These are phyloP conservation scores for Leucania comma DNA, from an alignment of 2,888 invertebrate genomes.

Conservation along the genomic window DNA sequence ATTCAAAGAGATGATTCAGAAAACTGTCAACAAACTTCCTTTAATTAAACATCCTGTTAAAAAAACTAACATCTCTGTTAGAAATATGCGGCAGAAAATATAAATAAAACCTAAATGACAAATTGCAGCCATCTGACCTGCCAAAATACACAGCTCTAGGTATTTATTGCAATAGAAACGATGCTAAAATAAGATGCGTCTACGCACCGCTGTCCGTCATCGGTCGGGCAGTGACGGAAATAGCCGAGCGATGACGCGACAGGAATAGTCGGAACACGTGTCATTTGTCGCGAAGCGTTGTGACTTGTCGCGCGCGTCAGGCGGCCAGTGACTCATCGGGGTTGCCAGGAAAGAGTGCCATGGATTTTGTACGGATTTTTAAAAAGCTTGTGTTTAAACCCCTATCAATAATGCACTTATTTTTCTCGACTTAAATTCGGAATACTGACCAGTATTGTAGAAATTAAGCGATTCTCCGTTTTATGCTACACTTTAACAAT, in stretches of 20 bases:
- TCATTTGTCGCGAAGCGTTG: slow-evolving; percentile 55
- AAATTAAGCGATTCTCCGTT: too few species aligned
- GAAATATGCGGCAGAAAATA: slow-evolving; percentile 32
- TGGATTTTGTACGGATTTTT: neutral
- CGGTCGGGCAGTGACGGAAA: slow-evolving; percentile 59
- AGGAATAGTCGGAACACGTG: slow-evolving; percentile 57
- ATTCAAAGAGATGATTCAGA: neutral
- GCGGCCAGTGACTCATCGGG: slow-evolving; percentile 52
- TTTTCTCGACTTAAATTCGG: too few species aligned
- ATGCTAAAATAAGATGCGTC: slow-evolving; percentile 59
- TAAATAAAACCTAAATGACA: slow-evolving; percentile 52
- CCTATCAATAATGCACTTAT: too few species aligned
- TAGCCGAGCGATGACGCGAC: slow-evolving; percentile 64
- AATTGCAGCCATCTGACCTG: slow-evolving; percentile 49
- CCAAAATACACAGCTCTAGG: slow-evolving; percentile 51
- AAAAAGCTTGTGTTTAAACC: too few species aligned
- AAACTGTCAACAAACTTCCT: neutral
- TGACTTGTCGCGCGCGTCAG: slow-evolving; percentile 46
- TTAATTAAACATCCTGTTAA: slow-evolving; percentile 10
- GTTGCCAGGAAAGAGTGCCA: slow-evolving; percentile 21
- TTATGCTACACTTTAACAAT: too few species aligned
- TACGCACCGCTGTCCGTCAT: slow-evolving; percentile 63
- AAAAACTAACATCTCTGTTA: slow-evolving; percentile 16
- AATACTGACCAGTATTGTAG: too few species aligned
- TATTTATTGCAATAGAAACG: slow-evolving; percentile 59